Base-by-base conservation (phyloP, 92 coral and sea anemone genomes). In the Zoanthus gigantus region DNA sequence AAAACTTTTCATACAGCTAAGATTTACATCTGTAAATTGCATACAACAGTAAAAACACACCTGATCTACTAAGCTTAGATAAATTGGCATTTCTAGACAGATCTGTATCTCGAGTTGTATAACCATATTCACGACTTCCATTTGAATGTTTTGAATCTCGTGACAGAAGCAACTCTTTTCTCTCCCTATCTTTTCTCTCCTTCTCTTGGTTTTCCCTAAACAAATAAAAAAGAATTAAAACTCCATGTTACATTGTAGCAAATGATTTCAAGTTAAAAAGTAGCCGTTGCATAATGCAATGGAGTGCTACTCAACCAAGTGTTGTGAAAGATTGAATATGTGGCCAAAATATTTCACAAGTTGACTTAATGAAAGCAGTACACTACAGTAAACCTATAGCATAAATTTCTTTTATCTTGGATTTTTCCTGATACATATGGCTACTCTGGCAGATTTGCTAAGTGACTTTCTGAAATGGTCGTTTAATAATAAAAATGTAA, bases 101-200 rank as follows among this genome's bases (percentile, higher is more conserved):
- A 81, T 81, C 76, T 23, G 85, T 81, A 63, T 81, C 85, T 65
- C 85, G 73, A 28, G 85, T 81, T 12, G 85, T 81, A 74, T 81
- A 81, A 61, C 85, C 85, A 81, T 45, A 81, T 66, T 81, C 85
- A 63, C 85, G 58, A 81, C 44, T 81, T 31, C 74, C 85, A 23
- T 81, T 81, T 12, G 85, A 65, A 28, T 31, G 73, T 29, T 81
- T 81, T 65, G 85, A 72, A 61, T 80, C 72, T 84, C 85, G 74
- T 58, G 65, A 83, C 73, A 81, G 60, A 65, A 81, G 74, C 85
- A 86, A 73, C 79, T 88, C 94, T 63, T 89, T 88, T 68, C 88
- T 93, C 47, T 93, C 92, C 82, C 88, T 91, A 58, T 95, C 98
- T 47, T 87, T 91, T 71, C 93, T 92, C 82, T 95, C 98, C 77